Conservation (phyloP, 2,888 invertebrate genomes). For the Meiosimyza decipiens region DNA sequence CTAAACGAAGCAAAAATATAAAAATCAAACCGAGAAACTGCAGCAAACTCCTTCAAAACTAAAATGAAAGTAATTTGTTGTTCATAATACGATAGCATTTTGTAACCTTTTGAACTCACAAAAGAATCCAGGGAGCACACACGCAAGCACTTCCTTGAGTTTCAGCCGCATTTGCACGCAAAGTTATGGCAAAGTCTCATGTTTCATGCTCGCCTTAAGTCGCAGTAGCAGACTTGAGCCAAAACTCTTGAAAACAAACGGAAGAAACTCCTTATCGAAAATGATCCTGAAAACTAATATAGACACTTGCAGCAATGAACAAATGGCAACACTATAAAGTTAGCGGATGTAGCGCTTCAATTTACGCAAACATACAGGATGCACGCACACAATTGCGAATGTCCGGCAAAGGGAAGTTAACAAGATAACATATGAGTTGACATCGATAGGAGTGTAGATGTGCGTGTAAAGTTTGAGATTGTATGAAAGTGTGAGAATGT, state of each 20-base stretch:
- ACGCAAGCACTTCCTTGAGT: background rate
- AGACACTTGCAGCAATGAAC: background rate
- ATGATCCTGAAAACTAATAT: background rate
- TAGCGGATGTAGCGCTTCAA: slow-evolving; percentile 45
- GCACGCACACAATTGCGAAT: slow-evolving; percentile 45
- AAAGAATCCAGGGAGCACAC: slow-evolving; percentile 22
- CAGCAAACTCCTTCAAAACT: slow-evolving; percentile 36
- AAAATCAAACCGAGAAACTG: slow-evolving; percentile 21
- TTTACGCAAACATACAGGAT: slow-evolving; percentile 42
- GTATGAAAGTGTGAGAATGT: background rate
- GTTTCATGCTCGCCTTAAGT: background rate
- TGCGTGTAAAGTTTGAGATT: slow-evolving; percentile 18
- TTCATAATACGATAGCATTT: slow-evolving; percentile 43
- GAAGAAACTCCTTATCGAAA: slow-evolving; percentile 18
- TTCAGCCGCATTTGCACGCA: background rate
- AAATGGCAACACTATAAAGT: slow-evolving; percentile 16
- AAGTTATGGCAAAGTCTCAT: slow-evolving; percentile 23
- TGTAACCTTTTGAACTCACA: slow-evolving; percentile 24
- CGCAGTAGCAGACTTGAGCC: background rate
- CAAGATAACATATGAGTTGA: slow-evolving; percentile 44
- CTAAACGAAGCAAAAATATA: background rate
- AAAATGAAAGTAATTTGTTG: slow-evolving; percentile 50
- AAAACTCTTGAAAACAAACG: slow-evolving; percentile 14
- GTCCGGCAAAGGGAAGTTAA: slow-evolving; percentile 46
- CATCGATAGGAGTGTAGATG: background rate